Evolutionary conservation across 2,113 vertebrate species (phyloP).

Genomic region (Pseudopipra pipra): DNA sequence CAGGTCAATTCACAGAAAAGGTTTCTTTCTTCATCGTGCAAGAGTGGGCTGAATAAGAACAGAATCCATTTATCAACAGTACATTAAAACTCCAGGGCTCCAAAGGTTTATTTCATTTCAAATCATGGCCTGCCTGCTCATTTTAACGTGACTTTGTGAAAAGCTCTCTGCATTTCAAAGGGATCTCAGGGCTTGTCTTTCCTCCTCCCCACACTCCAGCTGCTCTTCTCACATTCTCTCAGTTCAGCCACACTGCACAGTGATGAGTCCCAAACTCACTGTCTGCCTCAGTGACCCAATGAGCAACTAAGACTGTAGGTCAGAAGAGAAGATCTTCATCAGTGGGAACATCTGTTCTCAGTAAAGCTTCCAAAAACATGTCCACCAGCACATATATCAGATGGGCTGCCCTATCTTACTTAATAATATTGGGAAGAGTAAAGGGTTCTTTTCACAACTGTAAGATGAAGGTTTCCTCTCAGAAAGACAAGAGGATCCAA

Average conservation of each 20-base stretch:
- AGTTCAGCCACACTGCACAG: background rate
- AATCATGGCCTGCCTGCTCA: slow-evolving; percentile 44
- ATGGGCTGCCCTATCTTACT: background rate
- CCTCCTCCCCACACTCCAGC: background rate
- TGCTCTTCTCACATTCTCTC: background rate
- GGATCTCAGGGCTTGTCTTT: background rate
- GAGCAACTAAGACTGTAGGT: background rate
- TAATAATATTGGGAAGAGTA: background rate
- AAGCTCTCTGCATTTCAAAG: slow-evolving; percentile 24
- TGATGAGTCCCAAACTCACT: background rate
- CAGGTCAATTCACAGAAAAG: background rate
- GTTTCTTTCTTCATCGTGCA: slow-evolving; percentile 16
- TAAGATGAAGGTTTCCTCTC: background rate
- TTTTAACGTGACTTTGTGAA: background rate
- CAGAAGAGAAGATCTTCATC: background rate
- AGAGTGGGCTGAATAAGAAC: slow-evolving; percentile 36
- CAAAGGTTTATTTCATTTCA: slow-evolving; percentile 58
- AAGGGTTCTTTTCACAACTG: background rate
- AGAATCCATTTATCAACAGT: slow-evolving; percentile 58
- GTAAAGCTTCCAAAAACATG: background rate
- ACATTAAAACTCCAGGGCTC: slow-evolving; percentile 52
- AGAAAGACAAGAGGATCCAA: background rate
- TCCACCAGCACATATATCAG: background rate
- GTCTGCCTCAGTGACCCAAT: background rate
- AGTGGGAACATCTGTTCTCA: background rate